Conservation (phyloP, 2,113 vertebrate genomes). For the Pachyramphus minor region DNA sequence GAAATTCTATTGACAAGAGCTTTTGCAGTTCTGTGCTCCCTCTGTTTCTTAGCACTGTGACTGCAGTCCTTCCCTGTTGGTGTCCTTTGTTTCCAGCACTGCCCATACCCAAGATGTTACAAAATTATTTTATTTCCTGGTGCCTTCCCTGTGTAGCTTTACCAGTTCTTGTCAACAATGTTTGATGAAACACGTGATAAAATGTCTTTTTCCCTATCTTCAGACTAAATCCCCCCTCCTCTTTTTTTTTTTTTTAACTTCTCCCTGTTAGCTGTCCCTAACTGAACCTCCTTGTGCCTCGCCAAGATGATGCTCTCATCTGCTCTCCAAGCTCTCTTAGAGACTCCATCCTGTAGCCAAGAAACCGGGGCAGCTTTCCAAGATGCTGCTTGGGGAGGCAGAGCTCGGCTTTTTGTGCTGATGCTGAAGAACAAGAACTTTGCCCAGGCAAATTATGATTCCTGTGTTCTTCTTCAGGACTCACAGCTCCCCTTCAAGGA, state of each 20-base stretch:
- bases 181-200: not conserved
- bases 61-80: not conserved
- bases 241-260: not conserved
- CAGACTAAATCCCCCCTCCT: not conserved
- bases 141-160: not conserved
- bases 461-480: not conserved
- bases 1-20: conserved; percentile 35
- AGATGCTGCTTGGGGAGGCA: not conserved
- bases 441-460: not conserved
- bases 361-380: not conserved
- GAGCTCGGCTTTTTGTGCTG: not conserved
- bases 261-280: not conserved
- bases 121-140: not conserved
- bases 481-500: not conserved
- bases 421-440: not conserved
- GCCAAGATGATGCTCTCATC: not conserved
- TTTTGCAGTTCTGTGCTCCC: not conserved
- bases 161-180: not conserved
- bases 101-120: not conserved
- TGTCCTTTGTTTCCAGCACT: not conserved
- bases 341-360: not conserved
- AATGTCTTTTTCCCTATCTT: not conserved
- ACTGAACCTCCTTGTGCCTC: not conserved
- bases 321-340: not conserved
- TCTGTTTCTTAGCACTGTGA: not conserved